phyloP scores from a whole-genome alignment of 2,113 vertebrate genomes.

The Riparia riparia region DNA sequence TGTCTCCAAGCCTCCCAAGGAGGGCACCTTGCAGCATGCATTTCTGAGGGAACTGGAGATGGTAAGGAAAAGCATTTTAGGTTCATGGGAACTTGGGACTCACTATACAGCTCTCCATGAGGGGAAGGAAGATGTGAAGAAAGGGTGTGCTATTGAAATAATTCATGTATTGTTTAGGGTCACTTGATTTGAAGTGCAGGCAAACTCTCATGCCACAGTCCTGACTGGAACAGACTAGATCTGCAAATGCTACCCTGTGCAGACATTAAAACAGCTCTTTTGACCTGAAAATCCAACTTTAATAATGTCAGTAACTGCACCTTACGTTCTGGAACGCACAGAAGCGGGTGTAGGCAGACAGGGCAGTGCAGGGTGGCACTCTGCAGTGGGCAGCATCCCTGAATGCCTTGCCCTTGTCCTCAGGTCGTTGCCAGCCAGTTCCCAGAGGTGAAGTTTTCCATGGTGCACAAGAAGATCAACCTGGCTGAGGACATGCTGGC shows the following conservation, averaged over 20 bases:
- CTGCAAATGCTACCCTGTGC: not conserved
- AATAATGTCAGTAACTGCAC: not conserved
- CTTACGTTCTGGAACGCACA: not conserved
- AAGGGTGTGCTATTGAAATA: not conserved
- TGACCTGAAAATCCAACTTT: not conserved
- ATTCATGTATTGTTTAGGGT: not conserved
- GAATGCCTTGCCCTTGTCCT: not conserved
- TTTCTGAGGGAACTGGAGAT: constrained; percentile 92
- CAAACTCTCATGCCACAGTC: not conserved
- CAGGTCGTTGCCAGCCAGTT: constrained; percentile 88
- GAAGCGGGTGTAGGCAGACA: not conserved
- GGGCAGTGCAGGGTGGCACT: not conserved
- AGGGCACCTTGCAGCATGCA: constrained; percentile 88
- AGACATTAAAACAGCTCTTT: not conserved
- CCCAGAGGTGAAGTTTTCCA: constrained; percentile 92
- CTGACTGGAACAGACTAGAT: not conserved
- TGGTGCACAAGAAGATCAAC: constrained; percentile 99
- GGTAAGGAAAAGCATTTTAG: constrained; percentile 69
- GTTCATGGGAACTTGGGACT: not conserved
- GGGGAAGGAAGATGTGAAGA: not conserved
- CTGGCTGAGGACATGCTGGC: constrained; percentile 95
- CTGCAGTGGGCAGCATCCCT: not conserved
- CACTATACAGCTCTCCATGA: not conserved
- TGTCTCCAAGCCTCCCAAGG: constrained; percentile 95
- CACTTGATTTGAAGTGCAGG: not conserved